Percentiles rank a stretch among this genome's conserved stretches.
These are phyloP conservation scores for Condylura cristata DNA, from an alignment of 2,113 vertebrate genomes.

Conservation along the genomic window DNA sequence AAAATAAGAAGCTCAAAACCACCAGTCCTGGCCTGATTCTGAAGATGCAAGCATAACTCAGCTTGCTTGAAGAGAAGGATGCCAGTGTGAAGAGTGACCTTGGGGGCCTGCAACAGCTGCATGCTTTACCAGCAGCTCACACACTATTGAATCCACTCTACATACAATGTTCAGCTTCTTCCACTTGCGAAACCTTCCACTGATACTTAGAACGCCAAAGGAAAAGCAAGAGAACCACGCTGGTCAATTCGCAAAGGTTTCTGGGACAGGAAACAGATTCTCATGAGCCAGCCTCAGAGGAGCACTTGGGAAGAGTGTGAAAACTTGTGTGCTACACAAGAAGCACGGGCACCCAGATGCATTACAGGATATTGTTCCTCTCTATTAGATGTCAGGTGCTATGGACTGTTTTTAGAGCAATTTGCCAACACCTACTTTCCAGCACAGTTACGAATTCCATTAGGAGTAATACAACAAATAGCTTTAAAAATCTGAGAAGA, in stretches of 20 bases:
- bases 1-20: background rate
- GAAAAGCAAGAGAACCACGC: background rate
- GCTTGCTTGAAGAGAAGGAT: background rate
- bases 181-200: background rate
- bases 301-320: background rate
- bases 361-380: background rate
- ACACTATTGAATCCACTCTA: background rate
- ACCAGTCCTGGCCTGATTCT: background rate
- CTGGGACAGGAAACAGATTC: background rate
- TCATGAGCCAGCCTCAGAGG: background rate
- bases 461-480: background rate
- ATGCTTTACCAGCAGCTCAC: rapidly evolving
- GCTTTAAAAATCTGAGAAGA: background rate
- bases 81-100: rapidly evolving
- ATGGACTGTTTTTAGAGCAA: background rate
- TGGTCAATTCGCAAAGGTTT: background rate
- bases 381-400: background rate
- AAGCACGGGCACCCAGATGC: background rate
- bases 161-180: background rate
- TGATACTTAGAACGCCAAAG: background rate
- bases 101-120: no score
- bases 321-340: background rate
- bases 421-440: background rate
- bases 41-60: background rate
- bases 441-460: background rate